phyloP scores from a whole-genome alignment of 1,140 invertebrate species.

The Sinonovacula constricta region DNA sequence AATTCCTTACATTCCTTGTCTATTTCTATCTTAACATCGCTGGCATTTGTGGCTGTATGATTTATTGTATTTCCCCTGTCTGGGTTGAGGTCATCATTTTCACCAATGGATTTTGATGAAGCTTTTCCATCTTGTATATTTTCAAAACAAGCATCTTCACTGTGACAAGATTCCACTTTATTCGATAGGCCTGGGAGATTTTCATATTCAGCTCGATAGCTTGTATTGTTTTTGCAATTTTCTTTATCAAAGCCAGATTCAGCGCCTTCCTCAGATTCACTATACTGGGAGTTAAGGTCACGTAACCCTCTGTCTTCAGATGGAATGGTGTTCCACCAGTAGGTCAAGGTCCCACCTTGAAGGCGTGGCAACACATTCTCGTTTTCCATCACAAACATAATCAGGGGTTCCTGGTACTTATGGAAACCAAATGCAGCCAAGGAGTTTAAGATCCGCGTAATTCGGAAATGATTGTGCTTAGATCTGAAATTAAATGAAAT shows the following conservation, averaged over 20 bases:
- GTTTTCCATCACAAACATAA: slow-evolving; percentile 12
- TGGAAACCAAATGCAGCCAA: slow-evolving; percentile 23
- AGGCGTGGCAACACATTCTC: not conserved
- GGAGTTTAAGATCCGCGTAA: slow-evolving; percentile 27
- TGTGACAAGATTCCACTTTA: too few species aligned
- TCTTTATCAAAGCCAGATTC: not conserved
- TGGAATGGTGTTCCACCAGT: slow-evolving; percentile 11
- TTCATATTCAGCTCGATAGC: too few species aligned
- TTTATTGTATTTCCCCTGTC: not conserved
- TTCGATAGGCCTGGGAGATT: too few species aligned
- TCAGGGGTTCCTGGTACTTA: not conserved
- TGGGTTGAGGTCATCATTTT: not conserved
- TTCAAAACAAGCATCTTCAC: too few species aligned
- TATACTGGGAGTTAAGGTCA: not conserved
- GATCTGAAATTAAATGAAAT: slow-evolving; percentile 23
- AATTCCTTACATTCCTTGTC: not conserved
- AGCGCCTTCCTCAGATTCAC: too few species aligned
- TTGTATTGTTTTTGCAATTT: not conserved
- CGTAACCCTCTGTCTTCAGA: not conserved
- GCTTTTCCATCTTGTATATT: not conserved
- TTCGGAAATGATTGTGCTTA: slow-evolving; percentile 18
- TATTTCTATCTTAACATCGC: not conserved
- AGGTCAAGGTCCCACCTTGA: not conserved
- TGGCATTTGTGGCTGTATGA: not conserved
- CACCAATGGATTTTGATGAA: not conserved